Evolutionary conservation across 2,888 invertebrate genomes (phyloP).

Genomic region (Trissoscelio sp.): DNA sequence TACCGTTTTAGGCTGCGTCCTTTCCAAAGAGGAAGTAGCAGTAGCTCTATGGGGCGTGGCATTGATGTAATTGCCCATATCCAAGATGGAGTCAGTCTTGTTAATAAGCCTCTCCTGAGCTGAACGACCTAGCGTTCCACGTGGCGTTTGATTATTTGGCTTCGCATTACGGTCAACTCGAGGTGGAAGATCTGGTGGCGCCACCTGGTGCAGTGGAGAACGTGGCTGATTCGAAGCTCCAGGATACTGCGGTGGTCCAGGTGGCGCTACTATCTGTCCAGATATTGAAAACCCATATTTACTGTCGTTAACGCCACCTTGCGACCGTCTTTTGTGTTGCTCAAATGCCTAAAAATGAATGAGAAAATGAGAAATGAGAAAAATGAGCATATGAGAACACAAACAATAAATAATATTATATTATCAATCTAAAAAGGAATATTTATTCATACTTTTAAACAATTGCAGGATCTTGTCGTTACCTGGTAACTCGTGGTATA

Average conservation of each 20-base stretch:
- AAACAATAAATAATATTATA: no score
- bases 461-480: no score
- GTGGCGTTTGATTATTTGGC: constrained; percentile 85
- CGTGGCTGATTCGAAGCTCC: constrained; percentile 79
- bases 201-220: constrained; percentile 82
- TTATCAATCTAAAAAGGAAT: no score
- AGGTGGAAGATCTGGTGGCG: constrained; percentile 93
- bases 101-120: constrained; percentile 83
- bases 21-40: constrained; percentile 82
- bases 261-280: constrained; percentile 82
- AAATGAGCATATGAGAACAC: no score
- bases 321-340: constrained; percentile 74
- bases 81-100: constrained; percentile 85
- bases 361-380: no score
- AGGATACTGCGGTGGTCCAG: constrained; percentile 79
- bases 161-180: constrained; percentile 91
- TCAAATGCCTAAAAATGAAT: constrained; percentile 68
- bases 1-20: constrained; percentile 82
- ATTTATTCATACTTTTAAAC: no score
- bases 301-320: constrained; percentile 85
- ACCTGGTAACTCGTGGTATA: constrained; percentile 87
- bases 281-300: constrained; percentile 86
- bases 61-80: constrained; percentile 84
- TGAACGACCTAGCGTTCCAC: constrained; percentile 83
- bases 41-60: constrained; percentile 83